Conservation (phyloP, 2,888 invertebrate species). For the Atherix ibis region DNA sequence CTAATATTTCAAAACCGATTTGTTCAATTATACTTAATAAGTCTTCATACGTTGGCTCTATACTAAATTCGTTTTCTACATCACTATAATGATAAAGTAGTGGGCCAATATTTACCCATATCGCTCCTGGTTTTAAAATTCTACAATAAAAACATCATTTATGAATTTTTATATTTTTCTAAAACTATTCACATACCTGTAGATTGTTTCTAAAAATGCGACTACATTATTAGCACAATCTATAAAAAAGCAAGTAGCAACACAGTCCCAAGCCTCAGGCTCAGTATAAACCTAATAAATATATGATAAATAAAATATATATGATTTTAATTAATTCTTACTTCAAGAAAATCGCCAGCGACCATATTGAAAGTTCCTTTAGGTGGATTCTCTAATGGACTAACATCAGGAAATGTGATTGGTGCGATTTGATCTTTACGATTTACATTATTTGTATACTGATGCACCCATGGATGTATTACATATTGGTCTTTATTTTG, state of each 20-base stretch:
- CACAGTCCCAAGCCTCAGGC: slow-evolving; percentile 67
- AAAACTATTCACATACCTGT: slow-evolving; percentile 35
- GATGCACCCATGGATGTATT: slow-evolving; percentile 91
- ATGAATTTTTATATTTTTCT: no score
- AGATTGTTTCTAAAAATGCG: slow-evolving; percentile 86
- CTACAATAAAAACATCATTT: slow-evolving; percentile 17
- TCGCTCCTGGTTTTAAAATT: slow-evolving; percentile 77
- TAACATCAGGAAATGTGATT: slow-evolving; percentile 76
- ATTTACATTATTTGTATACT: slow-evolving; percentile 75
- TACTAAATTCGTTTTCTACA: slow-evolving; percentile 69
- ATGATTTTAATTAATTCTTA: slow-evolving; percentile 26
- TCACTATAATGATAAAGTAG: slow-evolving; percentile 85
- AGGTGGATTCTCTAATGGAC: slow-evolving; percentile 46
- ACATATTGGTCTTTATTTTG: slow-evolving; percentile 51
- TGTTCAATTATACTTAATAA: slow-evolving; percentile 60
- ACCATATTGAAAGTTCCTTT: slow-evolving; percentile 76
- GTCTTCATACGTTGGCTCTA: slow-evolving; percentile 85
- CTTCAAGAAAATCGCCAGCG: slow-evolving; percentile 93
- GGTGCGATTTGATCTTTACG: slow-evolving; percentile 65
- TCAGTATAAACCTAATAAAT: slow-evolving; percentile 47
- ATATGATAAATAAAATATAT: background rate
- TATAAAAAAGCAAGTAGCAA: slow-evolving; percentile 95
- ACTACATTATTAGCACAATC: slow-evolving; percentile 96
- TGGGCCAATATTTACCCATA: slow-evolving; percentile 85
- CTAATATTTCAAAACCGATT: slow-evolving; percentile 67